Base-by-base conservation (phyloP, 2,113 vertebrate species). In the Crotophaga sulcirostris region DNA sequence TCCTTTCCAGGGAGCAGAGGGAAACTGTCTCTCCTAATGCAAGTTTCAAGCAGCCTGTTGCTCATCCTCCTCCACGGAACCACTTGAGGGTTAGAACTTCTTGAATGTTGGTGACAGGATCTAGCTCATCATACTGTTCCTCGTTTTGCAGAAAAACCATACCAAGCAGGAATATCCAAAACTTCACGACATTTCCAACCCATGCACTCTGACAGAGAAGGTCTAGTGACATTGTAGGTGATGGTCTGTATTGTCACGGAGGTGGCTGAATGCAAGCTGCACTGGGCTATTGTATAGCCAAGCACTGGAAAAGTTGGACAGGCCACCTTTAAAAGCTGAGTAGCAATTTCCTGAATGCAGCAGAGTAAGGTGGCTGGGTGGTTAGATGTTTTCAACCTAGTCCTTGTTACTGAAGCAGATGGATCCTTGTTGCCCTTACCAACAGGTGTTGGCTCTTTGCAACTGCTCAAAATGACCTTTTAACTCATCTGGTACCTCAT, bases 21-120 rank as follows among this genome's bases (percentile, higher is more conserved):
- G 26, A 77, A 89, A 45, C 17, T 63, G 11, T 33, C 24, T 68
- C 7, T 84, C 25, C 9, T 33, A 45, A 0, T 6, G 13, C 38
- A 63, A 19, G 13, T 63, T 90, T 90, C 47, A 67, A 72, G 52
- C 28, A 94, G 52, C 25, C 47, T 74, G 47, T 81, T 87, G 28
- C 29, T 92, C 5, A 9, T 40, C 42, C 6, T 66, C 4, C 23
- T 87, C 49, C 20, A 33, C 0, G 16, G n/a, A 19, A 26, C 11
- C 2, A 7, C 8, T 68, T 47, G 16, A 88, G 51, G 31, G 4
- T n/a, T 73, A 13, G 16, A 62, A 23, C 13, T 90, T 77, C n/a
- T 54, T 83, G 25, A 76, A 8, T 16, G 9, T 34, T 0, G 0
- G 7, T 59, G 26, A 34, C 33, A 85, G 29, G 23, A 42, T 20